A percentile compares a stretch with the other conserved stretches of the same genome.
Conservation (phyloP, 2,888 invertebrate species). For the Eupithecia subfuscata region DNA sequence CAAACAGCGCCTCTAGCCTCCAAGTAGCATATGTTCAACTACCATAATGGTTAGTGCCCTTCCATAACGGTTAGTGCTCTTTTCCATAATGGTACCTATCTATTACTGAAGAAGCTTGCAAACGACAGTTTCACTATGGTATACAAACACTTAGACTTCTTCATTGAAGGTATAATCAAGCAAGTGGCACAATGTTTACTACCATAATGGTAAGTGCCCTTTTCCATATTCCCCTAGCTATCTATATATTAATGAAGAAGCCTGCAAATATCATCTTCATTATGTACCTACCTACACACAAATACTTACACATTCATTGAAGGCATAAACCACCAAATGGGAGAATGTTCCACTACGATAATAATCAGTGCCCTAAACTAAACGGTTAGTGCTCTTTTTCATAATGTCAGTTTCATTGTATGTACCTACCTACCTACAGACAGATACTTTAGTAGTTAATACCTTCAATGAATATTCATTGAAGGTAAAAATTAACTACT, state of each 20-base stretch:
- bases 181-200: constrained; percentile 30
- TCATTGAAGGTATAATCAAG: neutral
- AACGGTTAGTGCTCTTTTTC: constrained; percentile 1
- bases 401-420: neutral
- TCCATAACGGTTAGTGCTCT: constrained; percentile 22
- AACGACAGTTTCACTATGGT: neutral
- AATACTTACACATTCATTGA: too few relatives aligned
- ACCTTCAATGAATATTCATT: too few relatives aligned
- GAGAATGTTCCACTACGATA: constrained; percentile 37
- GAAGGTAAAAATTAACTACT: neutral
- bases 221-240: neutral
- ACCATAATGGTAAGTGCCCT: constrained; percentile 20
- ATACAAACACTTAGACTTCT: neutral
- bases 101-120: neutral
- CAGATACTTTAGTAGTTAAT: too few relatives aligned
- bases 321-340: too few relatives aligned
- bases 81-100: constrained; percentile 1
- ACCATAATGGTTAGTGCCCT: constrained; percentile 40
- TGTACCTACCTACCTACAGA: neutral
- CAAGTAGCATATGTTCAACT: constrained; percentile 83
- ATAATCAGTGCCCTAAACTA: neutral
- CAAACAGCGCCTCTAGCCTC: constrained; percentile 90
- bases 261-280: too few relatives aligned
- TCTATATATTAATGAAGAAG: neutral
- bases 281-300: too few relatives aligned